Percentiles rank a stretch among this genome's conserved stretches.
These are phyloP conservation scores for Troilus luridus DNA, from an alignment of 2,888 invertebrate species.

Conservation along the genomic window DNA sequence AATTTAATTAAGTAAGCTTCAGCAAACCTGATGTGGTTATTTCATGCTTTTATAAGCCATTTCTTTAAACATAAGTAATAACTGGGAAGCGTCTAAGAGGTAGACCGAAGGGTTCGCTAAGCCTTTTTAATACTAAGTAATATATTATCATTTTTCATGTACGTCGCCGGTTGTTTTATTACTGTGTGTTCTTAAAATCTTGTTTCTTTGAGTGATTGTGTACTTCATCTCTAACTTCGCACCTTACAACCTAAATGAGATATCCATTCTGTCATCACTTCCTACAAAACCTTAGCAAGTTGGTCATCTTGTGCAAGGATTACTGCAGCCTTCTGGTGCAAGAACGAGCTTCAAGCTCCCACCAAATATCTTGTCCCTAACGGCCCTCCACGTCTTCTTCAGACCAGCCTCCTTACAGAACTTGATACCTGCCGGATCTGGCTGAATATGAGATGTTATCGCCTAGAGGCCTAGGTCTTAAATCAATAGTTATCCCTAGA, in stretches of 20 bases:
- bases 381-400: neutral
- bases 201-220: too few species aligned
- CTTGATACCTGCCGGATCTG: neutral
- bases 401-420: neutral
- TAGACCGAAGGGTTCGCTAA: too few species aligned
- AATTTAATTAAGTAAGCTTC: too few species aligned
- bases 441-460: constrained; percentile 10
- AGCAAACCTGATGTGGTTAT: too few species aligned
- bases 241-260: neutral
- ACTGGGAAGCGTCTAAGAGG: too few species aligned
- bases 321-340: neutral
- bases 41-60: too few species aligned
- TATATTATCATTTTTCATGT: too few species aligned
- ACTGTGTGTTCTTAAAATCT: too few species aligned
- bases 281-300: neutral
- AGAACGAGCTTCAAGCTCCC: neutral
- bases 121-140: too few species aligned
- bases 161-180: too few species aligned
- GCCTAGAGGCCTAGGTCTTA: neutral
- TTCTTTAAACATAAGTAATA: too few species aligned
- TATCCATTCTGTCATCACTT: neutral
- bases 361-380: neutral
- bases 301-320: neutral
- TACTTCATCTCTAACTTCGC: neutral
- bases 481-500: constrained; percentile 2